Evolutionary conservation across 2,888 invertebrate species (phyloP).

Genomic region (Drosophila falleni): DNA sequence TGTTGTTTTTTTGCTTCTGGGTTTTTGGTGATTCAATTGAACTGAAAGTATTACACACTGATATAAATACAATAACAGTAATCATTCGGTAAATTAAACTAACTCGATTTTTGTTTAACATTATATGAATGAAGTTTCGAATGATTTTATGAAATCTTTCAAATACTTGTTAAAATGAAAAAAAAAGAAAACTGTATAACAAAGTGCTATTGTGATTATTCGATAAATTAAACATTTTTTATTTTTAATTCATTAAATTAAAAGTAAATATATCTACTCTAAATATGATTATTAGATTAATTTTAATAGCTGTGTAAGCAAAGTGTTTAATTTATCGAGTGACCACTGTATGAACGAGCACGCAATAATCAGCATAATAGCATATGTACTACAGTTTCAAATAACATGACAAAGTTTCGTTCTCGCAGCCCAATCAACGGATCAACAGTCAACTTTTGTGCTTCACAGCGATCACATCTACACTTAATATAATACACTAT

Average conservation of each 20-base stretch:
- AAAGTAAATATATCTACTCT: too few species aligned
- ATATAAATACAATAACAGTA: constrained; percentile 17
- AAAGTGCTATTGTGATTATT: too few species aligned
- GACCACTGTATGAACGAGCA: constrained; percentile 15
- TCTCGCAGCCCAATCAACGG: constrained; percentile 45
- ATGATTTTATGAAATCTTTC: too few species aligned
- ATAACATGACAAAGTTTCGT: constrained; percentile 64
- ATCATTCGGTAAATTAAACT: background rate
- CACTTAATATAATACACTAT: background rate
- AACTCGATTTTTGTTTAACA: background rate
- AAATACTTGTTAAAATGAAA: too few species aligned
- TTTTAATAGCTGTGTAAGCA: background rate
- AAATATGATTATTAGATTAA: background rate
- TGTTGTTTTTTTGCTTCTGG: constrained; percentile 20
- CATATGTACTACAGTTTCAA: constrained; percentile 32
- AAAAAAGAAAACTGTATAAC: too few species aligned
- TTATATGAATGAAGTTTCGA: background rate
- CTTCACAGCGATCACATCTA: constrained; percentile 49
- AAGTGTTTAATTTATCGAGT: background rate
- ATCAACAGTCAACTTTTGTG: constrained; percentile 67
- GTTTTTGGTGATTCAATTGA: constrained; percentile 62
- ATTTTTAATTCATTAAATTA: too few species aligned
- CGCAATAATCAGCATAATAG: constrained; percentile 31
- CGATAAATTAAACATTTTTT: too few species aligned
- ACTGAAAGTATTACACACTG: constrained; percentile 50